A percentile compares a stretch with the other conserved stretches of the same genome.
phyloP scores from a whole-genome alignment of 2,888 invertebrate species.

The Lasioglossum lativentre region DNA sequence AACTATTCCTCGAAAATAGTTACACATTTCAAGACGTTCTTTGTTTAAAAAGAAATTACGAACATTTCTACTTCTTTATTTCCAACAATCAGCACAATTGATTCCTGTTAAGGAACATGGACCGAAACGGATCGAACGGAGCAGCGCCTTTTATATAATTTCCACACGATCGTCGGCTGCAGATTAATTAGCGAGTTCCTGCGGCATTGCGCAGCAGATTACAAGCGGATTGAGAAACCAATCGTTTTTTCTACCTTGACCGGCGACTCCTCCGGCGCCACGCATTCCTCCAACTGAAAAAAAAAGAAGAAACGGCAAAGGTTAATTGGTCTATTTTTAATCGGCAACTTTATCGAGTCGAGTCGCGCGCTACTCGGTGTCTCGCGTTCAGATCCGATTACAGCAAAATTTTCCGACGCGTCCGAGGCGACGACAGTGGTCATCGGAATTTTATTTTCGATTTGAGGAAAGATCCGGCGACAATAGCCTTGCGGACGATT shows the following conservation, averaged over 20 bases:
- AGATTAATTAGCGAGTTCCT: not conserved
- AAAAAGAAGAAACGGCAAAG: constrained; percentile 51
- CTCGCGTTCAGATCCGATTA: constrained; percentile 39
- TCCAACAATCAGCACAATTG: too few relatives aligned
- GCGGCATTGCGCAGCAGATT: not conserved
- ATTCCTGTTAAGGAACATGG: too few relatives aligned
- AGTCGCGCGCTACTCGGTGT: constrained; percentile 14
- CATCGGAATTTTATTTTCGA: constrained; percentile 36
- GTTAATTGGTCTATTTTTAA: constrained; percentile 23
- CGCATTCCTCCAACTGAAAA: constrained; percentile 72
- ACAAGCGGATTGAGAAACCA: not conserved
- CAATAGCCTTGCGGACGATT: constrained; percentile 1
- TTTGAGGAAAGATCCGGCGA: not conserved
- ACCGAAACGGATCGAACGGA: not conserved
- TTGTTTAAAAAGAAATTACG: too few relatives aligned
- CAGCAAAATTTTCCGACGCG: constrained; percentile 33
- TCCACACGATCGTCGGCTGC: not conserved
- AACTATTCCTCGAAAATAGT: too few relatives aligned
- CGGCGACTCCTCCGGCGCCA: constrained; percentile 61
- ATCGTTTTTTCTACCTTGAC: constrained; percentile 64
- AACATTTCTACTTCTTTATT: too few relatives aligned
- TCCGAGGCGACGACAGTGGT: not conserved
- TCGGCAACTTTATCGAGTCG: constrained; percentile 15
- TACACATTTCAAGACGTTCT: too few relatives aligned
- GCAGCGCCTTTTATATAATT: not conserved